These are phyloP conservation scores for Scaptomyza pallida DNA, from an alignment of 1,140 invertebrate genomes.

Conservation along the genomic window DNA sequence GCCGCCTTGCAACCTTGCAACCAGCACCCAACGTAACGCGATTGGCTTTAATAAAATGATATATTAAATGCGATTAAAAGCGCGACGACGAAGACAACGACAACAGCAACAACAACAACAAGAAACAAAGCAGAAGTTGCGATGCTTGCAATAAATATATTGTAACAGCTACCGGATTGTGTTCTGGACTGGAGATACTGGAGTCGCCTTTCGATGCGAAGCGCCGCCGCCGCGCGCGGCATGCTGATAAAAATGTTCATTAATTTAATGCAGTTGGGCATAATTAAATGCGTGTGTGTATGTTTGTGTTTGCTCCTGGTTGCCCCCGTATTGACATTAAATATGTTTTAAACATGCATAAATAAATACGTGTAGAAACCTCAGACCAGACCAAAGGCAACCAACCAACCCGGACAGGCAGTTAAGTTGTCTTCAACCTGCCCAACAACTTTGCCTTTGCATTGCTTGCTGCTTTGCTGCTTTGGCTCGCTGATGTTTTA, in stretches of 20 bases:
- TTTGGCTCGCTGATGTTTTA: constrained; percentile 65
- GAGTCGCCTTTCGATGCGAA: constrained; percentile 1
- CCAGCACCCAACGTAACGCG: constrained; percentile 30
- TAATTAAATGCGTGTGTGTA: constrained; percentile 78
- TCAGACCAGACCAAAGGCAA: not conserved
- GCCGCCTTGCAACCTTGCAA: not conserved
- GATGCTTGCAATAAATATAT: constrained; percentile 78
- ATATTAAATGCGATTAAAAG: constrained; percentile 82
- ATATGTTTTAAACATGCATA: constrained; percentile 83
- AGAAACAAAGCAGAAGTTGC: constrained; percentile 9
- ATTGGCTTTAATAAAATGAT: constrained; percentile 82
- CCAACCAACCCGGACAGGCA: no score
- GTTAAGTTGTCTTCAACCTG: constrained; percentile 9
- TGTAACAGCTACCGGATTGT: constrained; percentile 64
- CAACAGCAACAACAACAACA: constrained; percentile 26
- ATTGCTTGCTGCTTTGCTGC: no score
- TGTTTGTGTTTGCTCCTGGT: constrained; percentile 39
- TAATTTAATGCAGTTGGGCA: constrained; percentile 75
- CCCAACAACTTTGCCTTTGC: constrained; percentile 45
- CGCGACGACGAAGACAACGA: constrained; percentile 54
- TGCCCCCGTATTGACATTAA: constrained; percentile 79
- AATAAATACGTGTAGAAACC: constrained; percentile 57
- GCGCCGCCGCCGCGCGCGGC: constrained; percentile 7
- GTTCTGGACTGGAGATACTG: not conserved
- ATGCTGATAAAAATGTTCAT: constrained; percentile 77